Evolutionary conservation across 1,140 invertebrate species (phyloP), one percentile per base, ranked within the genome.

Genomic region (Orchesella cincta): DNA sequence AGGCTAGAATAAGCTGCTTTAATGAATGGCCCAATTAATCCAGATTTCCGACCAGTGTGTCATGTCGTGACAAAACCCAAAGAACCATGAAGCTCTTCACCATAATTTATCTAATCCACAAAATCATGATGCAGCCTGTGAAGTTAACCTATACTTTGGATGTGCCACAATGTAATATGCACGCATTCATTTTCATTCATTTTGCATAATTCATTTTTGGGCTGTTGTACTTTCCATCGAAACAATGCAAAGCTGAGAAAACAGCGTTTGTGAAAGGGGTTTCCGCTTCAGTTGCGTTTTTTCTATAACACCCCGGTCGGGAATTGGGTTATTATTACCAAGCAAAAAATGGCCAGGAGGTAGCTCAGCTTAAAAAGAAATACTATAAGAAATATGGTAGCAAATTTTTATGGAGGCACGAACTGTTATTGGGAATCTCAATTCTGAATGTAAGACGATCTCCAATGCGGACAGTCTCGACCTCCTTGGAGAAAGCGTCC

Each of bases 401-500:
- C 8, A 46, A 12, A 46, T 46, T 46, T 46, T 74, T n/a, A n/a
- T n/a, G n/a, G 34, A 33, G 29, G 5, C 62, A 89, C 93, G 91
- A 87, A 96, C 94, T 97, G 85, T 95, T 93, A 90, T 96, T 94
- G 1, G 95, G 95, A 82, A 97, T 97, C 87, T 97, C 94, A 86
- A 97, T 97, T 84, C 94, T 91, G 90, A 97, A 97, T 20, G 94
- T 96, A 77, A 97, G 91, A 79, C 93, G 93, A 87, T 97, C 95
- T 84, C 95, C 95, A 84, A 97, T 97, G 77, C 95, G 89, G 14
- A 97, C 95, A 75, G 95, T 97, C 84, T 96, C 94, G 36, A 97
- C 95, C 86, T 97, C 95, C 70, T 93, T 89, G 76, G 91, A 89
- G 77, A 92, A 89, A 70, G 90, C 90, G 84, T 96, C 94, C 84